Percentiles rank a stretch among this genome's conserved stretches.
Evolutionary conservation across 2,113 vertebrate species (phyloP).

Genomic region (Urocitellus parryii): DNA sequence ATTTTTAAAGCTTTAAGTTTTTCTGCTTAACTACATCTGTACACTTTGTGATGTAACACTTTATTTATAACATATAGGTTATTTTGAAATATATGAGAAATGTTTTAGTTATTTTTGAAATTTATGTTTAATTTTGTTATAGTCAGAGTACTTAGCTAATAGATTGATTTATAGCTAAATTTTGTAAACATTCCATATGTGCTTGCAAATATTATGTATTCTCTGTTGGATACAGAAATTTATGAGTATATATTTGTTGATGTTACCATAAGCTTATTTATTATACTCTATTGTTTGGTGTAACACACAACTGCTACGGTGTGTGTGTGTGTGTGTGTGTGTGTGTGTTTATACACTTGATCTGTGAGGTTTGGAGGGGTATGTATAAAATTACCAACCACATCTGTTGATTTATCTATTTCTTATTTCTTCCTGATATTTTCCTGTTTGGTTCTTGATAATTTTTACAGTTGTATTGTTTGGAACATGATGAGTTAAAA

Average conservation of each 20-base stretch:
- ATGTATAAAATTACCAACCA: neutral
- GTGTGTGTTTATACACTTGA: neutral
- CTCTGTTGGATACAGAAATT: neutral
- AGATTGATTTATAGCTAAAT: conserved; percentile 19
- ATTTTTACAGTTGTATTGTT: conserved; percentile 37
- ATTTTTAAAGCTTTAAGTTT: conserved; percentile 13
- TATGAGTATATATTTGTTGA: neutral
- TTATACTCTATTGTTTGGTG: neutral
- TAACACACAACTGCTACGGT: no score
- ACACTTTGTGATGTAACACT: neutral
- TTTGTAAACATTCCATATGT: neutral
- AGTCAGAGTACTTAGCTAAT: neutral
- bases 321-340: neutral
- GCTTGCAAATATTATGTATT: conserved; percentile 6
- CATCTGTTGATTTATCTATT: neutral
- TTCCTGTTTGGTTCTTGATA: neutral
- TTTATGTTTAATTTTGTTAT: conserved; percentile 35
- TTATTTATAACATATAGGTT: conserved; percentile 34
- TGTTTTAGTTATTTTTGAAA: neutral
- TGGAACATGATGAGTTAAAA: neutral
- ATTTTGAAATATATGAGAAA: neutral
- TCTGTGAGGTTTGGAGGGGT: neutral
- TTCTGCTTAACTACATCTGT: neutral
- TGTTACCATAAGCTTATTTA: neutral
- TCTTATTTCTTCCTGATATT: conserved; percentile 23